Percentiles rank a stretch among this genome's conserved stretches.
phyloP scores from a whole-genome alignment of 1,140 invertebrate species.

The Himalopsyche phryganea region DNA sequence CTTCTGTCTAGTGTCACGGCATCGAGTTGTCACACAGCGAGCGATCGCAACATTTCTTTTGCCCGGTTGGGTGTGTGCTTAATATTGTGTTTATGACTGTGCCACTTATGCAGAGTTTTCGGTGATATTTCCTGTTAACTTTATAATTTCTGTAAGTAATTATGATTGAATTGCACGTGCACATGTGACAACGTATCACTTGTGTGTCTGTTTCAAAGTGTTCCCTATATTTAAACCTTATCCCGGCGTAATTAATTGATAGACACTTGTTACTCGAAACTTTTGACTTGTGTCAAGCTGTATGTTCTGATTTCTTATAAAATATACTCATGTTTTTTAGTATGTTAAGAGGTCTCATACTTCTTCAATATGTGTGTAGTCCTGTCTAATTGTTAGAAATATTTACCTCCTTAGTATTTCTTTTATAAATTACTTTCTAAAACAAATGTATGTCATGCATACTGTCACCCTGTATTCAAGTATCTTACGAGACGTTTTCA shows the following conservation, averaged over 20 bases:
- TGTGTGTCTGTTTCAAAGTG: too few relatives aligned
- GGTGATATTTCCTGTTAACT: conserved; percentile 21
- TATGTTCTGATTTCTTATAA: conserved; percentile 11
- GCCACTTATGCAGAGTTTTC: conserved; percentile 26
- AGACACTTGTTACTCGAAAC: conserved; percentile 26
- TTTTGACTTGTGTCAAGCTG: conserved; percentile 23
- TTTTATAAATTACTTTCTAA: conserved; percentile 20
- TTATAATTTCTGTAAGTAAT: conserved; percentile 15
- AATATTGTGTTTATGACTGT: conserved; percentile 23
- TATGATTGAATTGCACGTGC: too few relatives aligned
- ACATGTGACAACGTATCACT: too few relatives aligned
- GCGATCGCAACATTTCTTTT: conserved; percentile 24
- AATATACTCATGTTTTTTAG: not conserved
- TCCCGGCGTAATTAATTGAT: conserved; percentile 23
- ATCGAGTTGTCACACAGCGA: conserved; percentile 25
- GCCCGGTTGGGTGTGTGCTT: conserved; percentile 26
- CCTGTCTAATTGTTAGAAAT: too few relatives aligned
- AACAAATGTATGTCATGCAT: conserved; percentile 25
- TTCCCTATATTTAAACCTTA: not conserved
- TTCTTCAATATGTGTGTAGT: too few relatives aligned
- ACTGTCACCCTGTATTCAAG: conserved; percentile 19
- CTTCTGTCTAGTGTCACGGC: conserved; percentile 23
- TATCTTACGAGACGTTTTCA: conserved; percentile 11
- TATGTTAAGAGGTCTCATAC: too few relatives aligned
- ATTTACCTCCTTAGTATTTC: not conserved